These are phyloP conservation scores for Cheilosia soror DNA, from an alignment of 2,888 invertebrate genomes.

Conservation along the genomic window DNA sequence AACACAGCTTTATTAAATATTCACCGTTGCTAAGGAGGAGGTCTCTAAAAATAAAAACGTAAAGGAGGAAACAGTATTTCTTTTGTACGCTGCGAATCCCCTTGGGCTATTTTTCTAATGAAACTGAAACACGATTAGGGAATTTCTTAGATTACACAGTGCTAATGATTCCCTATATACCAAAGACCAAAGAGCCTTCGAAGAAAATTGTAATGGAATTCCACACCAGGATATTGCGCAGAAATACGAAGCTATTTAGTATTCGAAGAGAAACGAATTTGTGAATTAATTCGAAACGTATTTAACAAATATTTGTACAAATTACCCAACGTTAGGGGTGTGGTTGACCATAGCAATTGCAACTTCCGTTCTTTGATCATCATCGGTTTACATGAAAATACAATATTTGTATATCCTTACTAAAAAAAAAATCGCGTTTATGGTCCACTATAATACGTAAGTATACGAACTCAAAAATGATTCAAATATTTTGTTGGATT, in stretches of 20 bases:
- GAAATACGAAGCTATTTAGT: conserved; percentile 37
- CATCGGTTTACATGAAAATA: neutral
- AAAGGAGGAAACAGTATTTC: conserved; percentile 13
- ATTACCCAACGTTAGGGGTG: conserved; percentile 33
- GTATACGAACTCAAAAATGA: no score
- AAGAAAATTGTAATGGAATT: conserved; percentile 47
- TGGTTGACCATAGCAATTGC: conserved; percentile 17
- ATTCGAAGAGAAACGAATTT: conserved; percentile 24
- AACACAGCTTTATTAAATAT: neutral
- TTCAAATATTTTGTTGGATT: no score
- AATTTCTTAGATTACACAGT: conserved; percentile 59
- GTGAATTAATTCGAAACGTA: conserved; percentile 46
- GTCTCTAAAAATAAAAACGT: neutral
- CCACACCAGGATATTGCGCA: conserved; percentile 28
- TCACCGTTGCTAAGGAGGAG: neutral
- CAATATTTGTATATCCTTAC: neutral
- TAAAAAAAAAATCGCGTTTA: no score
- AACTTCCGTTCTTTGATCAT: conserved; percentile 30
- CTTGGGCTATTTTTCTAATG: conserved; percentile 63
- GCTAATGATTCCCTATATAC: conserved; percentile 46
- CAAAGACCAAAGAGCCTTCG: conserved; percentile 51
- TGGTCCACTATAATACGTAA: no score
- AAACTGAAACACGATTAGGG: conserved; percentile 69
- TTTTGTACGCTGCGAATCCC: conserved; percentile 48
- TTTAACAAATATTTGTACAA: conserved; percentile 55